Base-by-base conservation (phyloP, 92 coral and sea anemone genomes). In the Siderastrea radians region DNA sequence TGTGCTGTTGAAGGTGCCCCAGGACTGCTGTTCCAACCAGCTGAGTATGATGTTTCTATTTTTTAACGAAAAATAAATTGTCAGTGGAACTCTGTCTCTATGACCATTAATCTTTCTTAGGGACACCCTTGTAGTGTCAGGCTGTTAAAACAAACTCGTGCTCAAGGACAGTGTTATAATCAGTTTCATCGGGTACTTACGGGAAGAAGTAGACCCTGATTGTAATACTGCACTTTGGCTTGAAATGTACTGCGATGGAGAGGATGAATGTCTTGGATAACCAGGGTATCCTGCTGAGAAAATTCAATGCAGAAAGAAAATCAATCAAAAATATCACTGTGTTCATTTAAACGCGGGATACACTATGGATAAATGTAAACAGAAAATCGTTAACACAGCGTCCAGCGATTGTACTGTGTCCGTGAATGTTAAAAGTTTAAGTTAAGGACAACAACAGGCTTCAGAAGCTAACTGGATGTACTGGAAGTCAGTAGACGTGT, bases 41-140 rank as follows among this genome's bases (percentile, higher is more conserved):
- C 74, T 73, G 58, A 50, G 53, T 16, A 62, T 12, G 63, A 74
- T 81, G 61, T 43, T 49, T 73, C 87, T 84, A 9, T 84, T 82
- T 48, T 60, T 5, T 5, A 66, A 53, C 10, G 51, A 59, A 9
- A 19, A 26, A 59, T 17, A 67, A 46, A 38, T 52, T 49, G 44
- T 73, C 12, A n/a, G 3, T 16, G 4, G 4, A 1, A 19, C 15
- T 44, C 3, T 26, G 48, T 26, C 38, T 26, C 38, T 26, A 26
- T 26, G 38, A 26, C 38, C 38, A 0, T 26, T 26, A 53, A 53
- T 53, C 57, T 5, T 53, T 13, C 12, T 68, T 45, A 44, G 73
- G 38, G 44, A 45, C 15, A 9, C 73, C 12, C 19, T 45, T n/a
- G 49, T 46, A 2, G 17, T 9, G 7, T 43, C 6, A 10, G 7